Conservation (phyloP, 2,797 vertebrate genomes). For the Melanotaenia maccullochi region DNA sequence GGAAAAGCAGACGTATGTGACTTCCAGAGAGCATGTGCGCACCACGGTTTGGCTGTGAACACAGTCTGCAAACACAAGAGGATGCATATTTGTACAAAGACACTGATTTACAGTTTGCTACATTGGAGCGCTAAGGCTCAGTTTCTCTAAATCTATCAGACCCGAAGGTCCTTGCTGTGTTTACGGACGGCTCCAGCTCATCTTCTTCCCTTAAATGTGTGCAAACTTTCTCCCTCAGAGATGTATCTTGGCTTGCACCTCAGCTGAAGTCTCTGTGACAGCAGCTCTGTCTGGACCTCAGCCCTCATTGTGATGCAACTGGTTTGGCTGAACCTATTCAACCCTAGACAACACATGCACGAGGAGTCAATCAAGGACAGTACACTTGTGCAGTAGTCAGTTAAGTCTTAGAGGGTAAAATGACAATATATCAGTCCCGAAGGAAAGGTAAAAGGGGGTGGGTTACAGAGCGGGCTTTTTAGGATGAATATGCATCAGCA, state of each 20-base stretch:
- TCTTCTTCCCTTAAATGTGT: conserved; percentile 41
- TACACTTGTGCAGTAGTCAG: conserved; percentile 36
- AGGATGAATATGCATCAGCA: conserved; percentile 46
- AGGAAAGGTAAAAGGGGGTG: conserved; percentile 13
- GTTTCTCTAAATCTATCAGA: not conserved
- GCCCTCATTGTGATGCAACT: conserved; percentile 67
- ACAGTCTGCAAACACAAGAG: conserved; percentile 18
- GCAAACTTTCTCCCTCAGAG: conserved; percentile 42
- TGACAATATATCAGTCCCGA: conserved; percentile 13
- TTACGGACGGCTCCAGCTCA: conserved; percentile 16
- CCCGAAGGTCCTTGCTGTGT: conserved; percentile 21
- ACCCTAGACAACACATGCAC: conserved; percentile 52
- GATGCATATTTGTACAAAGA: conserved; percentile 6
- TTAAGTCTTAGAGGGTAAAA: conserved; percentile 22
- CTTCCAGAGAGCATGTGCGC: conserved; percentile 3
- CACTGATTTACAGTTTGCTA: conserved; percentile 8
- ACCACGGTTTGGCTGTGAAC: conserved; percentile 18
- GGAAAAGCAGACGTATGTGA: conserved; percentile 1
- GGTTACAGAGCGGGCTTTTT: not conserved
- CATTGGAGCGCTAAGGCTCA: conserved; percentile 1
- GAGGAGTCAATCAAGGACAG: conserved; percentile 56
- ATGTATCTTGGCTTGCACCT: conserved; percentile 54
- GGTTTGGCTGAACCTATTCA: conserved; percentile 70
- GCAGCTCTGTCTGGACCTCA: conserved; percentile 49
- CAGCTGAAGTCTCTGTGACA: conserved; percentile 54